A percentile compares a stretch with the other conserved stretches of the same genome.
Conservation (phyloP, 2,113 vertebrate genomes). For the Rhinopomastus cyanomelas region DNA sequence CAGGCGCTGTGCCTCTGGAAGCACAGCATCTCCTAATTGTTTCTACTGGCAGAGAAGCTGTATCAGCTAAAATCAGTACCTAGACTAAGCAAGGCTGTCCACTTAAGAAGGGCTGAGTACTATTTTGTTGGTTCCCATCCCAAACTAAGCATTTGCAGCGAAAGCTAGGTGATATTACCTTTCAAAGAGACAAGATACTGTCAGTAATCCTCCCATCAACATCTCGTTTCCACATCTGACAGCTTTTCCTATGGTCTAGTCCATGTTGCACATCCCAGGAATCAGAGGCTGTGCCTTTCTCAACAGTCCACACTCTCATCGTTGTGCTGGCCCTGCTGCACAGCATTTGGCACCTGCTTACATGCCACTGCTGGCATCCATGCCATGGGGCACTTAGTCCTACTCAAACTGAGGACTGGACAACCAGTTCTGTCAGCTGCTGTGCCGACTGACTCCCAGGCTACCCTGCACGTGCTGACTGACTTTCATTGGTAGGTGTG, state of each 20-base stretch:
- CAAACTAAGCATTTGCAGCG: neutral
- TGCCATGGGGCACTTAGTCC: neutral
- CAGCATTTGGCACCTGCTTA: neutral
- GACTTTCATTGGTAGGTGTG: neutral
- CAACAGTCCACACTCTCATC: rapidly evolving
- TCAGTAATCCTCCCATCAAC: neutral
- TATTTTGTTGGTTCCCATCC: neutral
- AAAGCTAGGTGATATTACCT: rapidly evolving
- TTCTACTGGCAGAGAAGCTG: neutral
- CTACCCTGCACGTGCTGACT: neutral
- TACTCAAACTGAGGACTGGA: neutral
- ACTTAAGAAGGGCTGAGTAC: neutral
- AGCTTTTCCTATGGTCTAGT: neutral
- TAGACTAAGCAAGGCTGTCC: neutral
- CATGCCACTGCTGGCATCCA: neutral
- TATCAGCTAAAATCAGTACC: neutral
- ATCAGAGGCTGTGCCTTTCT: neutral
- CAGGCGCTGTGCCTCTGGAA: neutral
- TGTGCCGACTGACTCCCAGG: neutral
- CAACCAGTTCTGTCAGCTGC: neutral
- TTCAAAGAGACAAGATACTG: neutral
- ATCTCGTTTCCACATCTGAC: neutral
- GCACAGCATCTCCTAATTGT: neutral
- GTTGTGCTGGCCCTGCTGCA: neutral
- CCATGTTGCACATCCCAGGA: neutral